These are phyloP conservation scores for Actenoides hombroni DNA, from an alignment of 2,113 vertebrate genomes.

Conservation along the genomic window DNA sequence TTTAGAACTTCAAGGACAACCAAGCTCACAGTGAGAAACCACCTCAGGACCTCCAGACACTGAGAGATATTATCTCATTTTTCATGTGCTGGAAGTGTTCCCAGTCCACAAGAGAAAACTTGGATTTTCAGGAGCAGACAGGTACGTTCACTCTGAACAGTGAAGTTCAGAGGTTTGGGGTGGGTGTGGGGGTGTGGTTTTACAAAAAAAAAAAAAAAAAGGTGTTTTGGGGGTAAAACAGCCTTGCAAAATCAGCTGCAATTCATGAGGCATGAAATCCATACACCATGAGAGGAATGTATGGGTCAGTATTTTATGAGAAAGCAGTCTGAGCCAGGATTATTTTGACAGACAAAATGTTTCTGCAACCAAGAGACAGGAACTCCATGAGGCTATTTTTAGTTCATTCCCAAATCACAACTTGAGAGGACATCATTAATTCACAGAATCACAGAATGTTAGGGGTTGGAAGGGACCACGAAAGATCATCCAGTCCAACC, in stretches of 20 bases:
- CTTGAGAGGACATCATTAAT: neutral
- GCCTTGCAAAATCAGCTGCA: neutral
- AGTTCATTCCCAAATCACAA: neutral
- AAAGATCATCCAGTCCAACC: too few relatives aligned
- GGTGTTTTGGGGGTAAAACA: neutral
- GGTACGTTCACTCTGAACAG: neutral
- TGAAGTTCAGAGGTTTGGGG: neutral
- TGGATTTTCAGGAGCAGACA: neutral
- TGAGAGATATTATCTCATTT: neutral
- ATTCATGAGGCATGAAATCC: neutral
- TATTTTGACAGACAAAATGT: neutral
- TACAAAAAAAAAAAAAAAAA: neutral
- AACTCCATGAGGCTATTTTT: neutral
- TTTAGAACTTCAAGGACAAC: neutral
- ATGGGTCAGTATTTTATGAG: neutral
- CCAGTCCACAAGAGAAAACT: rapidly evolving
- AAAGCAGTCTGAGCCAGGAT: neutral
- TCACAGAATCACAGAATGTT: too few relatives aligned
- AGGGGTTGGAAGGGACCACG: too few relatives aligned
- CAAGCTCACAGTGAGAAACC: neutral
- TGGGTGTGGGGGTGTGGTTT: neutral
- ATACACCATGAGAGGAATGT: neutral
- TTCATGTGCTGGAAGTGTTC: neutral
- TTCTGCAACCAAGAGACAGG: neutral
- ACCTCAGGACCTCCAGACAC: neutral